Evolutionary conservation across 2,797 vertebrate species (phyloP), one percentile per base, ranked within the genome.

Genomic region (Loris lydekkerianus): DNA sequence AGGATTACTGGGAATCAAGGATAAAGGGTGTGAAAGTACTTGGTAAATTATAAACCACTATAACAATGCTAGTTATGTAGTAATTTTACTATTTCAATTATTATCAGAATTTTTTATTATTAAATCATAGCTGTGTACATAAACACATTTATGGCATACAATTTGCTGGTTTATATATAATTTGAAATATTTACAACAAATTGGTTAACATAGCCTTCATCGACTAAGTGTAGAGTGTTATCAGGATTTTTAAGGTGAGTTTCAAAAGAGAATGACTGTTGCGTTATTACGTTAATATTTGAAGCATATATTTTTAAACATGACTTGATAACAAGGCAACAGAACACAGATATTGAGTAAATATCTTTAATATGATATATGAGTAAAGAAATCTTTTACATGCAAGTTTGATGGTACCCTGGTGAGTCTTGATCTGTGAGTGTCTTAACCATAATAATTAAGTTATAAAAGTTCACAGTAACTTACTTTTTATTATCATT

Each of bases 271-370:
- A 86, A 5, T 88, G 46, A 70, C 8, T 25, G 7, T 65, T 84
- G 88, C 63, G 25, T 60, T 89, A n/a, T 7, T 73, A 31, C 43
- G 3, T 20, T 96, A 60, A 46, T 96, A 94, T 94, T 29, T 95
- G 58, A 93, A 95, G 53, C 61, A 25, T 9, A 17, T 31, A 15
- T 90, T 93, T 80, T 86, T 23, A 89, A 94, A 63, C 13, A 84
- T 75, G 11, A 76, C 20, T 60, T 58, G 40, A 25, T 25, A 63
- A 85, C 7, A 89, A 49, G 23, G 9, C 17, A 73, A 60, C 93
- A 56, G 75, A 60, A 40, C 11, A 92, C n/a, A 95, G 53, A 46
- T 77, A 17, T 69, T 88, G 46, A 25, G 9, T 65, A 63, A 60
- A 34, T 34, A 34, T 34, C 34, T 34, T 34, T 34, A 34, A 34